phyloP scores from a whole-genome alignment of 1,140 invertebrate genomes.

The Drosophila kurseongensis region DNA sequence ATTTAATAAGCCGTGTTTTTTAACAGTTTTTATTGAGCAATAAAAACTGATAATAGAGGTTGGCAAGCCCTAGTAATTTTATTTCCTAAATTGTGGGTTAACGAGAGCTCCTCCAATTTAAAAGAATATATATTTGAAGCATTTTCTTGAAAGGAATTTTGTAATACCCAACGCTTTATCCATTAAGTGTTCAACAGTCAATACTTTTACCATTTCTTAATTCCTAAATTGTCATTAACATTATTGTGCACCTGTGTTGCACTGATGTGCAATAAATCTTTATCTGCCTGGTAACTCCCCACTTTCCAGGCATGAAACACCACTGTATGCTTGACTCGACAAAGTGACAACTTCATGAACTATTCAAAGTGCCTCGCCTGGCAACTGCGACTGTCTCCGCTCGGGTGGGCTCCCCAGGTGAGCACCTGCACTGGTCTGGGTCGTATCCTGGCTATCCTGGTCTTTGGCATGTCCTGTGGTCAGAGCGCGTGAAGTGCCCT shows the following conservation, averaged over 20 bases:
- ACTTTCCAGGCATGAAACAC: neutral
- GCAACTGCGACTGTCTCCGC: conserved; percentile 3
- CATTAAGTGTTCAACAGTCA: too few species aligned
- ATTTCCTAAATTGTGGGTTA: too few species aligned
- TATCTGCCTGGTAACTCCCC: neutral
- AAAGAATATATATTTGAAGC: too few species aligned
- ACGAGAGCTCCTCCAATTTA: too few species aligned
- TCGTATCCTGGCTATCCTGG: conserved; percentile 11
- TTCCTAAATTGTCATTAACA: too few species aligned
- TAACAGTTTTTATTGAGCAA: too few species aligned
- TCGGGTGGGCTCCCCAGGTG: conserved; percentile 15
- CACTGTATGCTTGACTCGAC: conserved; percentile 48
- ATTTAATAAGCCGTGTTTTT: too few species aligned
- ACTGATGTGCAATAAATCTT: conserved; percentile 1
- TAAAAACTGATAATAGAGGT: too few species aligned
- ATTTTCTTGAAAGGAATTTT: too few species aligned
- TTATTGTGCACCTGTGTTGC: neutral
- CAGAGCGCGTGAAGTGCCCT: conserved; percentile 54
- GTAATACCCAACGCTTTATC: too few species aligned
- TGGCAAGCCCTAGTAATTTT: too few species aligned
- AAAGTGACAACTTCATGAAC: conserved; percentile 80
- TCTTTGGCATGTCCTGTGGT: conserved; percentile 58
- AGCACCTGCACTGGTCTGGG: neutral
- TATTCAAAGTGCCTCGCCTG: conserved; percentile 60
- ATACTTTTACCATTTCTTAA: too few species aligned